A percentile compares a stretch with the other conserved stretches of the same genome.
Evolutionary conservation across 2,797 vertebrate species (phyloP).

Genomic region (Periophthalmus magnuspinnatus): DNA sequence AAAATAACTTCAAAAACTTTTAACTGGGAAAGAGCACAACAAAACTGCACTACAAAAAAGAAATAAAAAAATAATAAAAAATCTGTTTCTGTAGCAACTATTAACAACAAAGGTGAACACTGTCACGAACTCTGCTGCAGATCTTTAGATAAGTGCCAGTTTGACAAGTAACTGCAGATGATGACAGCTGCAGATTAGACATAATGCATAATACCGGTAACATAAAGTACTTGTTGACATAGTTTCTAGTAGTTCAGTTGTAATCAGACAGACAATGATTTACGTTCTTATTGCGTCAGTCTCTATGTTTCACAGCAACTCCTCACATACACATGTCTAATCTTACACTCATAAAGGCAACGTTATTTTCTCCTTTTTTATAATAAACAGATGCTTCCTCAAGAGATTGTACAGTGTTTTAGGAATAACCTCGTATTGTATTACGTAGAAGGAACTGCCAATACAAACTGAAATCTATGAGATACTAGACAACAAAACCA

Average conservation of each 20-base stretch:
- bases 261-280: neutral
- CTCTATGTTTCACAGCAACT: neutral
- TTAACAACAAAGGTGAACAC: neutral
- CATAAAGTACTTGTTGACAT: neutral
- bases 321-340: neutral
- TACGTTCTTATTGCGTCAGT: neutral
- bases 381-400: neutral
- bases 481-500: too few species aligned
- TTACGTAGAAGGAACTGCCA: too few species aligned
- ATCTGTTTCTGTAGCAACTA: neutral
- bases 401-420: neutral
- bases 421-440: neutral
- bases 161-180: neutral
- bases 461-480: too few species aligned
- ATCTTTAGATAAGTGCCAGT: neutral
- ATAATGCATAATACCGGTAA: neutral
- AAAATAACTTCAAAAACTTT: neutral
- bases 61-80: too few species aligned
- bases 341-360: neutral
- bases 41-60: neutral
- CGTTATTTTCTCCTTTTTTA: neutral
- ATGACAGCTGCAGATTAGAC: neutral
- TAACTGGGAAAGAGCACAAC: neutral
- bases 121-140: neutral
- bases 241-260: neutral